Evolutionary conservation across 2,888 invertebrate genomes (phyloP).

Genomic region (Epiblema foenella): DNA sequence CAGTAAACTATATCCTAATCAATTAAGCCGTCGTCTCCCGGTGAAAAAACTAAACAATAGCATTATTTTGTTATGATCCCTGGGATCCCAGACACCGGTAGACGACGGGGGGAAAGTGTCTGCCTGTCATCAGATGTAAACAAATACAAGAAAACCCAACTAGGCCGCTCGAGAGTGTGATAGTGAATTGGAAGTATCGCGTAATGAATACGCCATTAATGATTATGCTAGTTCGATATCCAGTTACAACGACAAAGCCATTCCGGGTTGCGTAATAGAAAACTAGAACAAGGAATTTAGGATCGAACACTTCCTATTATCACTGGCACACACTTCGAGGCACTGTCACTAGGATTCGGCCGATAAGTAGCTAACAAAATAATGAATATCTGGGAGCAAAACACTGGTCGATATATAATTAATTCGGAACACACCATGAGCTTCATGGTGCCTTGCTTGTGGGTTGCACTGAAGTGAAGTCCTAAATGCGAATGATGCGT

Average conservation of each 20-base stretch:
- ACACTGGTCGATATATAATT: neutral
- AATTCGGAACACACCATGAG: constrained; percentile 76
- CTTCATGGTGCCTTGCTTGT: constrained; percentile 82
- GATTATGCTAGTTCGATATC: constrained; percentile 58
- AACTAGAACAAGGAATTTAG: constrained; percentile 60
- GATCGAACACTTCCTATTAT: constrained; percentile 48
- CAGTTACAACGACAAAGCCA: constrained; percentile 59
- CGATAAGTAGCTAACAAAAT: too few relatives aligned
- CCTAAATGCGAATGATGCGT: constrained; percentile 85
- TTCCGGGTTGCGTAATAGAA: constrained; percentile 67
- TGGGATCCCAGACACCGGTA: too few relatives aligned
- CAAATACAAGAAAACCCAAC: constrained; percentile 50
- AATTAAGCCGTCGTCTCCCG: too few relatives aligned
- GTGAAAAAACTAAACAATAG: too few relatives aligned
- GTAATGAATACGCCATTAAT: constrained; percentile 65
- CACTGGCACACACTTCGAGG: constrained; percentile 40
- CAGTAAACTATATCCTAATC: too few relatives aligned
- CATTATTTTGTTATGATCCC: too few relatives aligned
- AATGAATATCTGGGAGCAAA: neutral
- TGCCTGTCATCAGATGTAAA: constrained; percentile 30
- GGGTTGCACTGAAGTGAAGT: constrained; percentile 84
- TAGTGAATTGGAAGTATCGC: constrained; percentile 57
- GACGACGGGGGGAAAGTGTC: too few relatives aligned
- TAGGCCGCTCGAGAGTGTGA: constrained; percentile 53
- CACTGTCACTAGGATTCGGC: constrained; percentile 60